phyloP scores from a whole-genome alignment of 2,797 vertebrate species.

The Lycodopsis pacificus region DNA sequence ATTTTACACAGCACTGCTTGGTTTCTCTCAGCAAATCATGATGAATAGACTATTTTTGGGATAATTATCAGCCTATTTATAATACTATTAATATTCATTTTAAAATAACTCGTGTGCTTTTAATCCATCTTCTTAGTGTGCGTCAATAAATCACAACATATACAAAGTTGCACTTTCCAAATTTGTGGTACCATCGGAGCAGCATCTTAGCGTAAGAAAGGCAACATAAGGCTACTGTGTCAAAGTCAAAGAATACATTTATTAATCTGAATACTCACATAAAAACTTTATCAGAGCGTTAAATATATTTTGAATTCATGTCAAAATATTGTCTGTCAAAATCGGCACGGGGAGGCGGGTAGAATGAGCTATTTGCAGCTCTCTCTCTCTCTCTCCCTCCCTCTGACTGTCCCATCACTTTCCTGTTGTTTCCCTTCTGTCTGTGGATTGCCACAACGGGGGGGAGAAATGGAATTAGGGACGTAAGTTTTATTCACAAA shows the following conservation, averaged over 20 bases:
- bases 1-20: neutral
- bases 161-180: neutral
- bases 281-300: too few species aligned
- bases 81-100: neutral
- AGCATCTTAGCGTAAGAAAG: too few species aligned
- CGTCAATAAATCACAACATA: neutral
- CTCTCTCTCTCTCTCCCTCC: neutral
- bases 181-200: too few species aligned
- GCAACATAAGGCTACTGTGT: too few species aligned
- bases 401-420: neutral
- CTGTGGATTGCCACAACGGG: neutral
- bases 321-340: too few species aligned
- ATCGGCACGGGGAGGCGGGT: neutral
- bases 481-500: neutral
- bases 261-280: too few species aligned
- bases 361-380: neutral
- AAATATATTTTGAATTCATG: too few species aligned
- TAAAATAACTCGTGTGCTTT: neutral
- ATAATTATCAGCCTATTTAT: neutral
- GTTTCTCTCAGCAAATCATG: neutral
- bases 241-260: too few species aligned
- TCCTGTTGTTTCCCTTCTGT: neutral
- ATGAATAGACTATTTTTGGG: too few species aligned
- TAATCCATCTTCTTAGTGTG: neutral
- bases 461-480: neutral